Conservation (phyloP, 2,113 vertebrate species). For the Centropristis striata region DNA sequence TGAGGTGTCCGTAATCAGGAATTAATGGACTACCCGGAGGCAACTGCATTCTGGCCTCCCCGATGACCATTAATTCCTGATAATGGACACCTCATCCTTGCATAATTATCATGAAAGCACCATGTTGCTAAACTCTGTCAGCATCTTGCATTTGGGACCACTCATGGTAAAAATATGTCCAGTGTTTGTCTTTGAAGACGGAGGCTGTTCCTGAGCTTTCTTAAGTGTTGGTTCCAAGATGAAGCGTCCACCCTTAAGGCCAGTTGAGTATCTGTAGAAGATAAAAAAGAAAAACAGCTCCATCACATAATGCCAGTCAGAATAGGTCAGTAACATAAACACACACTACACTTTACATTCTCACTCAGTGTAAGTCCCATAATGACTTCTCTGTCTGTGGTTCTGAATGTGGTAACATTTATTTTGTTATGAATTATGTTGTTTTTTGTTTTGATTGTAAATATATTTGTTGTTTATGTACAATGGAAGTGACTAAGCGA, state of each 20-base stretch:
- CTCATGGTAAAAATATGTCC: background rate
- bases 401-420: constrained; percentile 68
- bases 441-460: constrained; percentile 70
- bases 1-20: no score
- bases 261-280: constrained; percentile 19
- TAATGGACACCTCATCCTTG: background rate
- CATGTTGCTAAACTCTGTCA: background rate
- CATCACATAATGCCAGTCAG: background rate
- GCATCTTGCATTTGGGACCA: background rate
- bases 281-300: constrained; percentile 2
- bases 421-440: constrained; percentile 39
- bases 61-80: no score
- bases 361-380: constrained; percentile 29
- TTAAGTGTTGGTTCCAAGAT: background rate
- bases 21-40: no score
- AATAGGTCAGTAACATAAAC: constrained; percentile 39
- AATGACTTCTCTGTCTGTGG: constrained; percentile 44
- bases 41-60: no score
- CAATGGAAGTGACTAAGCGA: constrained; percentile 58
- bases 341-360: constrained; percentile 53
- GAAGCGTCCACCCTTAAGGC: constrained; percentile 6
- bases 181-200: constrained; percentile 38
- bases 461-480: constrained; percentile 77
- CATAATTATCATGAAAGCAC: background rate
- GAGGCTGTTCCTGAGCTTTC: constrained; percentile 42